Percentiles rank a stretch among this genome's conserved stretches.
Evolutionary conservation across 2,888 invertebrate genomes (phyloP).

Genomic region (Tenthredo amoena): DNA sequence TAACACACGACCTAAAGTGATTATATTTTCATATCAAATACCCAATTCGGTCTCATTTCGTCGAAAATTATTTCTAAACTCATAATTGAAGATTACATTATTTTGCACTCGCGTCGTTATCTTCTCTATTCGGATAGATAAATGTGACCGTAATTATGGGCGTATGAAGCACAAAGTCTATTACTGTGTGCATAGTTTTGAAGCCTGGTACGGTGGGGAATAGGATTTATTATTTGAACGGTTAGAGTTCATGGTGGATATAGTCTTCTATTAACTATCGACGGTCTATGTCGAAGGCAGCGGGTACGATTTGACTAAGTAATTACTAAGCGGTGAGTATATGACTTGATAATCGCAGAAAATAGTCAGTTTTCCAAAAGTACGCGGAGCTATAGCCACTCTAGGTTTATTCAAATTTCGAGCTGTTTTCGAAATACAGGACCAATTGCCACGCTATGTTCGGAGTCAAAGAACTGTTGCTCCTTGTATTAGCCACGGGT

Average conservation of each 20-base stretch:
- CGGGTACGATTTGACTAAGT: neutral
- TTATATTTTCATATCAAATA: no score
- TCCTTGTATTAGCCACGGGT: neutral
- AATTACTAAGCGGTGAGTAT: neutral
- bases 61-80: no score
- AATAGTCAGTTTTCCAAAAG: constrained; percentile 63
- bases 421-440: neutral
- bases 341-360: constrained; percentile 59
- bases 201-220: neutral
- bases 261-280: neutral
- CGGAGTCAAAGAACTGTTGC: neutral
- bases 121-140: neutral
- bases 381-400: neutral
- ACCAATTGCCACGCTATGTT: neutral
- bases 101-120: neutral
- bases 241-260: no score
- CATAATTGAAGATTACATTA: neutral
- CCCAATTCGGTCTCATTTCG: no score
- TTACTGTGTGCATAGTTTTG: neutral
- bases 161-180: neutral
- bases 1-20: no score
- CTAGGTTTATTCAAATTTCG: neutral
- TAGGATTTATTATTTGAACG: neutral
- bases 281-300: neutral
- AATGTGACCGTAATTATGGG: neutral